phyloP scores from a whole-genome alignment of 2,797 vertebrate genomes.

The Protosalanx chinensis region DNA sequence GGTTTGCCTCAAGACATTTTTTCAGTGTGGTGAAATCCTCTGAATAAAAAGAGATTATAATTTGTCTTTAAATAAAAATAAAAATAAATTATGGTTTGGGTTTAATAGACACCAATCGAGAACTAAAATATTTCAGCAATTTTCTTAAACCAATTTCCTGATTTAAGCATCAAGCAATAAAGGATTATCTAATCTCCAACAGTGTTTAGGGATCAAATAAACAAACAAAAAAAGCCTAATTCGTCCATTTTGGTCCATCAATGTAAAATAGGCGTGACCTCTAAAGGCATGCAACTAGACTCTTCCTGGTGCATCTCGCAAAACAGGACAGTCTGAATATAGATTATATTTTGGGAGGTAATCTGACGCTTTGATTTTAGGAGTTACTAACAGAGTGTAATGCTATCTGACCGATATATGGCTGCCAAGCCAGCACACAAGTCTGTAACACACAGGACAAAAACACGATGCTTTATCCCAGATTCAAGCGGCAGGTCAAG shows the following conservation, averaged over 20 bases:
- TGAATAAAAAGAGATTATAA: background rate
- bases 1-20: background rate
- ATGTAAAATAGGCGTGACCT: background rate
- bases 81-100: background rate
- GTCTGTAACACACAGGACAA: background rate
- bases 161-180: too few species aligned
- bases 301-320: background rate
- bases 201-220: too few species aligned
- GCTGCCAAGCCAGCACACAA: background rate
- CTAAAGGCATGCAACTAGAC: background rate
- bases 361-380: conserved; percentile 23
- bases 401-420: background rate
- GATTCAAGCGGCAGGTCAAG: conserved; percentile 8
- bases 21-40: background rate
- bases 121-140: background rate
- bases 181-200: too few species aligned
- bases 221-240: background rate
- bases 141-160: background rate
- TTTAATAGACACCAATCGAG: too few species aligned
- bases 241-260: background rate
- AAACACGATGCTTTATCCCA: background rate
- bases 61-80: background rate
- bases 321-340: conserved; percentile 13
- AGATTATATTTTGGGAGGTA: conserved; percentile 29
- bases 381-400: conserved; percentile 15